Evolutionary conservation across 2,888 invertebrate species (phyloP), one percentile per base, ranked within the genome.

Genomic region (Callyntrura guangdongensis): DNA sequence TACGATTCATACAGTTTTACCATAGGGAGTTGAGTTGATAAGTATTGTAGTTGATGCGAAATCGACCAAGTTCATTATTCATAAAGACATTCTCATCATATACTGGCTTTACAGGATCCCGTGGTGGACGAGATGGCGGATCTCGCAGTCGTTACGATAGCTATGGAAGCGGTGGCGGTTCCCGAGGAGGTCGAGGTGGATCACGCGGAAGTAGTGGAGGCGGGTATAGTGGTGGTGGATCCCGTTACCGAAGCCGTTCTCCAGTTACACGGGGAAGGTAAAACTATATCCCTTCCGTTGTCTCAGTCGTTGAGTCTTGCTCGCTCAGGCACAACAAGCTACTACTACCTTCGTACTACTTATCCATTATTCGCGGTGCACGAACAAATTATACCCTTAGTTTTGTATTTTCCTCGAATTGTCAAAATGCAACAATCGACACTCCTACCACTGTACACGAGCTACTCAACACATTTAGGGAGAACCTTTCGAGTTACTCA

Each of bases 261-360:
- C 96, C 96, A 92, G 95, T 95, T 94, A 95, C 89, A 56, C 77
- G 95, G 95, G 95, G 95, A 95, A 96, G 96, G 95, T 96, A 96
- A 93, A 91, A 82, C 77, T 22, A 88, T 86, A 85, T 91, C 91
- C 91, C 91, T 91, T 91, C 91, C 86, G 86, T 86, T 87, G 91
- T 91, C 85, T 79, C 89, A 89, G 67, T 91, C 86, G 86, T 85
- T 85, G 91, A 91, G 90, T 84, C 89, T 69, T 53, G 53, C 88
- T 88, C 82, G 84, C 84, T 91, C 79, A 85, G 88, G 91, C 91
- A 91, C 91, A 89, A 79, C 91, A 69, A 91, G 77, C 87, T 87
- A 79, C 87, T 79, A 67, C 89, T 84, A 84, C 89, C 84, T 81
- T 79, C 49, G 86, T 88, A 90, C 90, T 86, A 90, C 90, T 89